phyloP scores from a whole-genome alignment of 1,140 invertebrate species.

The Galendromus occidentalis region DNA sequence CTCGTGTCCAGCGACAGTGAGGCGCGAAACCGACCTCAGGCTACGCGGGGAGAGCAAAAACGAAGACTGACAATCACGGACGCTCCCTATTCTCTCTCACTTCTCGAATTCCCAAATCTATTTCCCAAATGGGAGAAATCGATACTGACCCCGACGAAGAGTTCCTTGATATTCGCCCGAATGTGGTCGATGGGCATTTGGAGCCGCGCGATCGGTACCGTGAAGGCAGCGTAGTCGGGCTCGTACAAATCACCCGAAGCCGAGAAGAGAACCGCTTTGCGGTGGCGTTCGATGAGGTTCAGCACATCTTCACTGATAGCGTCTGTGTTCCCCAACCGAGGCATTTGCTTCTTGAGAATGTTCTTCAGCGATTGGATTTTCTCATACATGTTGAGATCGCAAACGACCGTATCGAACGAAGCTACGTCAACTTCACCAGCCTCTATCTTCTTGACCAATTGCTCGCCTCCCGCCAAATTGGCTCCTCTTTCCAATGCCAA shows the following conservation, averaged over 20 bases:
- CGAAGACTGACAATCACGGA: no score
- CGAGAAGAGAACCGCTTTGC: neutral
- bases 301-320: neutral
- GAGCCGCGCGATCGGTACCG: neutral
- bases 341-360: constrained; percentile 1
- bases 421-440: neutral
- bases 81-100: no score
- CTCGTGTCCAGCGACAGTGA: no score
- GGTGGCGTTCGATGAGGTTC: neutral
- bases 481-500: neutral
- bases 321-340: neutral
- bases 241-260: neutral
- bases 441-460: neutral
- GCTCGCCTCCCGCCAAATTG: neutral
- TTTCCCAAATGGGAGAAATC: neutral
- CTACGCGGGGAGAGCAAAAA: no score
- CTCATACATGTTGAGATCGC: neutral
- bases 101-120: no score
- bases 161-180: neutral
- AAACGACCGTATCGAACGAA: neutral
- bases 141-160: neutral
- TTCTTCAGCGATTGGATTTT: neutral
- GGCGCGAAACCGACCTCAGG: no score
- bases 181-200: neutral
- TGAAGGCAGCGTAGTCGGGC: neutral